A percentile compares a stretch with the other conserved stretches of the same genome.
Evolutionary conservation across 1,140 invertebrate species (phyloP).

Genomic region (Reticulitermes speratus): DNA sequence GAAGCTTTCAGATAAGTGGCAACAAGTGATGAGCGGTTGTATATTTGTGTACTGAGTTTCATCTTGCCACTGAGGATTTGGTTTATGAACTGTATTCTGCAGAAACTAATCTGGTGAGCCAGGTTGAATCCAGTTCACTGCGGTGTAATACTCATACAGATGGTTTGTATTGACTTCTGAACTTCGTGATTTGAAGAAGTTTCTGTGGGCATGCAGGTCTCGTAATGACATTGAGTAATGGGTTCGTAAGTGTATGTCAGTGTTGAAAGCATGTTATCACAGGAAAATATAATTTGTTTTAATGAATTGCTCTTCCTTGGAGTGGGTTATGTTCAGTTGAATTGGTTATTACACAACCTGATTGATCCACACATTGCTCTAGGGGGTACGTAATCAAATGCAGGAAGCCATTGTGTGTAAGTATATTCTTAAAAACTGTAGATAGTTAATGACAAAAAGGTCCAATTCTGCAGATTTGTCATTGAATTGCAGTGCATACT

Average conservation of each 20-base stretch:
- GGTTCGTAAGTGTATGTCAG: background rate
- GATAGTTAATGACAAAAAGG: background rate
- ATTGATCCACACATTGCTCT: background rate
- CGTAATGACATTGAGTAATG: background rate
- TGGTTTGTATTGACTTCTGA: too few relatives aligned
- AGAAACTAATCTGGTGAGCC: too few relatives aligned
- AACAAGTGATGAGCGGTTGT: background rate
- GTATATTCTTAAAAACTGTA: background rate
- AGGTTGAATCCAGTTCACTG: too few relatives aligned
- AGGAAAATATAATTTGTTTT: background rate
- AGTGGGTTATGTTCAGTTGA: too few relatives aligned
- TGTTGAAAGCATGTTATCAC: background rate
- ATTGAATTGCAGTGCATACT: background rate
- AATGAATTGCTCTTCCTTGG: too few relatives aligned
- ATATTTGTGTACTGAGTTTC: background rate
- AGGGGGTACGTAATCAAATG: background rate
- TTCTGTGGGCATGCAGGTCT: background rate
- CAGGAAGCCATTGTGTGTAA: background rate
- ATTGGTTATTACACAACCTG: background rate
- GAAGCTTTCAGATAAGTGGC: background rate
- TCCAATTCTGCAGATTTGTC: conserved; percentile 6
- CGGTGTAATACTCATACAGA: too few relatives aligned
- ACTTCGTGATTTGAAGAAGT: too few relatives aligned
- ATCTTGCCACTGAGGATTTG: background rate
- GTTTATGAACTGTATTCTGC: too few relatives aligned